These are phyloP conservation scores for Emydocephalus ijimae DNA, from an alignment of 2,113 vertebrate genomes.

Conservation along the genomic window DNA sequence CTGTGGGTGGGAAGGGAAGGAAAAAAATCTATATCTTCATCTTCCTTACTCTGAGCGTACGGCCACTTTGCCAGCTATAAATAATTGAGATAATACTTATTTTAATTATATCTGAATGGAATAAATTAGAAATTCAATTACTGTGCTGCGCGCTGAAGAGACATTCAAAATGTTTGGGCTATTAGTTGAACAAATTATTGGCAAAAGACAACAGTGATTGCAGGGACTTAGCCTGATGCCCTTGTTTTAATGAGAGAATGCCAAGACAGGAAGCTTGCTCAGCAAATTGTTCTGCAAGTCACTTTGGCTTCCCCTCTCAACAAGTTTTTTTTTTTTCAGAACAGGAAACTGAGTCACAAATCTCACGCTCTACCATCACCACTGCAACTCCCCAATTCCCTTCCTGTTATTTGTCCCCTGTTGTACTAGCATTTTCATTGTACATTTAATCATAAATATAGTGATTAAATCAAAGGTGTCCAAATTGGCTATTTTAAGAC, in stretches of 20 bases:
- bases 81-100: constrained; percentile 42
- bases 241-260: constrained; percentile 22
- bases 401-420: not conserved
- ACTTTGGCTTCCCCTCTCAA: not conserved
- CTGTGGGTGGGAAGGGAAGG: too few relatives aligned
- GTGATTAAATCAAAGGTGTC: not conserved
- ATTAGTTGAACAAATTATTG: constrained; percentile 40
- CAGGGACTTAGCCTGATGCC: constrained; percentile 4
- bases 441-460: not conserved
- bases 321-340: not conserved
- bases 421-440: not conserved
- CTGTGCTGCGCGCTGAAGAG: constrained; percentile 1
- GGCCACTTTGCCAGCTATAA: constrained; percentile 25
- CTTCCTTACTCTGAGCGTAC: not conserved
- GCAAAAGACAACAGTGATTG: constrained; percentile 35
- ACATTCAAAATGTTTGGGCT: constrained; percentile 38
- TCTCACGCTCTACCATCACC: too few relatives aligned
- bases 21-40: not conserved
- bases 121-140: constrained; percentile 48
- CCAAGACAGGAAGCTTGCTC: not conserved
- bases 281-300: not conserved
- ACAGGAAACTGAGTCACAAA: not conserved
- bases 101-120: constrained; percentile 28
- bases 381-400: not conserved
- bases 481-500: not conserved